Evolutionary conservation across 2,113 vertebrate genomes (phyloP).

Genomic region (Lichenostomus cassidix): DNA sequence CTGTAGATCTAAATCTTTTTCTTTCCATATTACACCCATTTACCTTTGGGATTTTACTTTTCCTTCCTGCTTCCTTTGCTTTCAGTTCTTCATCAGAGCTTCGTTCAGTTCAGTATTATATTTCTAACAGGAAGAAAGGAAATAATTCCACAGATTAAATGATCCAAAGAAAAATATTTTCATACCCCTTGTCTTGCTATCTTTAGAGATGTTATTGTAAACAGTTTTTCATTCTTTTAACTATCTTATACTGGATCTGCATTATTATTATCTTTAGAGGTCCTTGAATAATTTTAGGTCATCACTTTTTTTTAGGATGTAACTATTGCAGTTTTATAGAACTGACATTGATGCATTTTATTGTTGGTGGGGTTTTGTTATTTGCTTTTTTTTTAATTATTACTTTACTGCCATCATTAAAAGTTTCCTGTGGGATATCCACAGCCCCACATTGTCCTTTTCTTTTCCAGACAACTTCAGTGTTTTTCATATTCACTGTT

Average conservation of each 20-base stretch:
- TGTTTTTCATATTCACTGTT: neutral
- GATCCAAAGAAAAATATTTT: slow-evolving; percentile 46
- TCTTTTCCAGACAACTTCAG: neutral
- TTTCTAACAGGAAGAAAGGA: slow-evolving; percentile 38
- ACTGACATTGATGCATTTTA: neutral
- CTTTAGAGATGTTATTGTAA: slow-evolving; percentile 22
- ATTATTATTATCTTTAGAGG: neutral
- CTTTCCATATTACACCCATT: neutral
- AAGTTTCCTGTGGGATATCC: neutral
- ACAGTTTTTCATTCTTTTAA: neutral
- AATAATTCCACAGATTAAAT: slow-evolving; percentile 39
- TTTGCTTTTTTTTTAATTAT: neutral
- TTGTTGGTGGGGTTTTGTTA: neutral
- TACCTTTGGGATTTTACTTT: neutral
- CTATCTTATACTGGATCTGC: neutral
- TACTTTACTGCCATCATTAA: neutral
- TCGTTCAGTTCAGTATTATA: slow-evolving; percentile 4
- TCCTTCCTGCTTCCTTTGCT: slow-evolving; percentile 14
- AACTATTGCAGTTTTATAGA: neutral
- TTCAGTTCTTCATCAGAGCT: neutral
- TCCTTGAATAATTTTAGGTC: neutral
- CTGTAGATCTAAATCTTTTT: neutral
- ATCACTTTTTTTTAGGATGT: neutral
- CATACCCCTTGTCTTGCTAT: neutral
- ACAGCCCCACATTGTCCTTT: neutral